A percentile compares a stretch with the other conserved stretches of the same genome.
Evolutionary conservation across 2,888 invertebrate species (phyloP).

Genomic region (Drosophila paucipuncta): DNA sequence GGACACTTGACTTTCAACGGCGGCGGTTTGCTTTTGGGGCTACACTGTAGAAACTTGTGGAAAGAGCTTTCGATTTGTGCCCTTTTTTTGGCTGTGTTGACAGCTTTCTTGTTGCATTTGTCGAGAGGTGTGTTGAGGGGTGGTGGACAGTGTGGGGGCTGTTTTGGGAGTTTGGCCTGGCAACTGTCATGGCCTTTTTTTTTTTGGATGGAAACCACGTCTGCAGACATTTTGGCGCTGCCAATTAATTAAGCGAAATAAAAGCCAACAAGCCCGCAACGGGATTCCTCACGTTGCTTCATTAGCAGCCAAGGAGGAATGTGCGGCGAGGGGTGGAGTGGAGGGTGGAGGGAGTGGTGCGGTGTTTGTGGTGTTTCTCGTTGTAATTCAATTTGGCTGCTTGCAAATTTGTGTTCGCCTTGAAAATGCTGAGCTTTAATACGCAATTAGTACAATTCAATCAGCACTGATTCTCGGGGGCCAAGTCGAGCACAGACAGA

Average conservation of each 20-base stretch:
- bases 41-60: constrained; percentile 8
- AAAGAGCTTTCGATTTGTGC: constrained; percentile 16
- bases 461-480: constrained; percentile 60
- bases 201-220: constrained; percentile 19
- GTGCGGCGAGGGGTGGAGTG: background rate
- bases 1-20: constrained; percentile 81
- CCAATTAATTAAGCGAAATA: constrained; percentile 83
- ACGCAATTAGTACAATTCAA: constrained; percentile 81
- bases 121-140: background rate
- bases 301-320: constrained; percentile 46
- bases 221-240: constrained; percentile 68
- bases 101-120: constrained; percentile 70
- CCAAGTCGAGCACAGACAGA: constrained; percentile 37
- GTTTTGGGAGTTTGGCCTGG: constrained; percentile 9
- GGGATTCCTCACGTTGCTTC: constrained; percentile 53
- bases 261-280: constrained; percentile 68
- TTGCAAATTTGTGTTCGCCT: constrained; percentile 72
- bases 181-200: constrained; percentile 51
- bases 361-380: constrained; percentile 28
- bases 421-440: constrained; percentile 74
- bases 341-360: background rate
- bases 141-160: background rate
- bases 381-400: constrained; percentile 74
- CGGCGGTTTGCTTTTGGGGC: constrained; percentile 56
- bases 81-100: constrained; percentile 59